phyloP scores from a whole-genome alignment of 2,888 invertebrate genomes.

The Yponomeuta sedellus region DNA sequence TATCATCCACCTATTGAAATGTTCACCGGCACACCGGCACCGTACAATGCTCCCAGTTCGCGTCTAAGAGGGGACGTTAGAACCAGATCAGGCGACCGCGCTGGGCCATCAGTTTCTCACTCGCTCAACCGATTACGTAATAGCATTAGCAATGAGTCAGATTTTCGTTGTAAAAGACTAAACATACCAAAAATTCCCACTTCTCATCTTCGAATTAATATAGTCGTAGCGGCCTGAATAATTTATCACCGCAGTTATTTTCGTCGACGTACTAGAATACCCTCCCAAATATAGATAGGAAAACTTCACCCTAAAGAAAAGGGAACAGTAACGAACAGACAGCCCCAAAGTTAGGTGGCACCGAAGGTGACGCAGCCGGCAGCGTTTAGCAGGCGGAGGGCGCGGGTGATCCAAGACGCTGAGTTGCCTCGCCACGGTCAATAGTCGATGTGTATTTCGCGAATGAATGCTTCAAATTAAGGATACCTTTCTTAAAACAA shows the following conservation, averaged over 20 bases:
- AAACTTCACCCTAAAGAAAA: background rate
- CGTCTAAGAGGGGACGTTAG: conserved; percentile 2
- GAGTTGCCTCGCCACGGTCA: background rate
- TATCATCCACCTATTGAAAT: background rate
- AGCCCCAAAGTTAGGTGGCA: background rate
- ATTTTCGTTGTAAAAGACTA: background rate
- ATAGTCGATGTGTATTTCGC: background rate
- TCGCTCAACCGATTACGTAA: background rate
- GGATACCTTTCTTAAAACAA: too few relatives aligned
- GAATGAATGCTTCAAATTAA: too few relatives aligned
- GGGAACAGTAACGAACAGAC: background rate
- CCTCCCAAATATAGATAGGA: background rate
- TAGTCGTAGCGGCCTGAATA: background rate
- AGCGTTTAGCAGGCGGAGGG: background rate
- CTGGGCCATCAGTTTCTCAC: too few relatives aligned
- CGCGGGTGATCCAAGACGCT: background rate
- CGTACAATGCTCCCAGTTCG: conserved; percentile 3
- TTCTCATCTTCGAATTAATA: background rate
- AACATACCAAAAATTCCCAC: background rate
- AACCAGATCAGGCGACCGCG: background rate
- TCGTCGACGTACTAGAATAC: background rate
- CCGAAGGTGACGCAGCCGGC: background rate
- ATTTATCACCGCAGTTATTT: background rate
- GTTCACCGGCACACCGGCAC: background rate
- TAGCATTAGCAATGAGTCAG: background rate